phyloP scores from a whole-genome alignment of 2,888 invertebrate species.

The Conops quadrifasciatus region DNA sequence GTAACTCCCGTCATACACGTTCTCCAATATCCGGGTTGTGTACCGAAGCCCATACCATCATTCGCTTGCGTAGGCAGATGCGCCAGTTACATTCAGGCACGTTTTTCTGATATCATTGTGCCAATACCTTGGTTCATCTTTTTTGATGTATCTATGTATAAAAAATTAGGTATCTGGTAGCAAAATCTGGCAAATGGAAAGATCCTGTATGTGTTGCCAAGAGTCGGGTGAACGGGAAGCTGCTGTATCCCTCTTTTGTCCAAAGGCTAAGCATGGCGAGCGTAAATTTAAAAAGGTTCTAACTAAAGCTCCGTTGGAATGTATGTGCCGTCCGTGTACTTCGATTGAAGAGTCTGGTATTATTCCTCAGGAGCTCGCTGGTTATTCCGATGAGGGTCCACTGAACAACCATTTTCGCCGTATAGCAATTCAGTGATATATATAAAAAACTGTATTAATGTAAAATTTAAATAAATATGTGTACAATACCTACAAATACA shows the following conservation, averaged over 20 bases:
- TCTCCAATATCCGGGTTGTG: constrained; percentile 89
- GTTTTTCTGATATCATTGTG: neutral
- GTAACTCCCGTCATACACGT: constrained; percentile 92
- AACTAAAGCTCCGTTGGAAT: constrained; percentile 92
- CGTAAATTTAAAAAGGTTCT: constrained; percentile 86
- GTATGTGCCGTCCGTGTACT: constrained; percentile 94
- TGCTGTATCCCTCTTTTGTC: constrained; percentile 86
- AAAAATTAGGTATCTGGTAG: constrained; percentile 83
- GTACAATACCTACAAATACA: too few species aligned
- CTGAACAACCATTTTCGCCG: constrained; percentile 82
- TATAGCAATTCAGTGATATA: constrained; percentile 70
- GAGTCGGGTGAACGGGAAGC: constrained; percentile 93
- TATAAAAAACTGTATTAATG: neutral
- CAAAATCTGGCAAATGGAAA: constrained; percentile 96
- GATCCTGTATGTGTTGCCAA: constrained; percentile 95
- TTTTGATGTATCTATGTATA: neutral
- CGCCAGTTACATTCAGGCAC: constrained; percentile 89
- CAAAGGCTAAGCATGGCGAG: constrained; percentile 86
- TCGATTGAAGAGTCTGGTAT: constrained; percentile 87
- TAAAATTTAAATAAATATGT: too few species aligned
- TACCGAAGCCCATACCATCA: constrained; percentile 91
- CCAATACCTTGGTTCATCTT: neutral
- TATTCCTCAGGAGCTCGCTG: constrained; percentile 89
- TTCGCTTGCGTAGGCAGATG: constrained; percentile 93
- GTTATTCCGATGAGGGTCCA: constrained; percentile 83